Base-by-base conservation (phyloP, 1,140 invertebrate genomes). In the Gonioctena quinquepunctata region DNA sequence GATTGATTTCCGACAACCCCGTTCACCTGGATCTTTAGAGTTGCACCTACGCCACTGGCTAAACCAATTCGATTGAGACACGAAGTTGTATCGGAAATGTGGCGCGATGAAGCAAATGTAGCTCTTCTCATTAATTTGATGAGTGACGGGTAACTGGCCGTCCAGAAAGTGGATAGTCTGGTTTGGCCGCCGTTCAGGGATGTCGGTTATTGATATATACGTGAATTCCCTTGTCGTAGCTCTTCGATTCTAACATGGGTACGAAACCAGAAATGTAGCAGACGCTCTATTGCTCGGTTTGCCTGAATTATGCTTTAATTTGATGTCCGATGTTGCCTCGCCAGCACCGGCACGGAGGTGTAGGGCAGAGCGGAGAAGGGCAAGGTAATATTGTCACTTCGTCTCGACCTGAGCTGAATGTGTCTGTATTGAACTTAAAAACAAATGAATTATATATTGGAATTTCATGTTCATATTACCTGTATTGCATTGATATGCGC, bases 171-270 rank as follows among this genome's bases (percentile, higher is more conserved):
- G 33, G 13, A n/a, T 42, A 42, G 33, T 42, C 33, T 26, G 56
- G 56, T 26, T 26, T 59, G 56, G 21, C 23, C 23, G n/a, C 11
- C 23, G 21, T 59, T 59, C 18, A n/a, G 23, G n/a, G 21, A 49
- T 64, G 65, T 71, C 62, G 49, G 65, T 68, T 71, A 68, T 67
- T 68, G 65, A 71, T 71, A 71, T 67, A 63, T 63, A 66, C 52
- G 66, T 42, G 56, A 71, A 71, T 62, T 71, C 70, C 70, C 70
- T 33, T 68, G 66, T 61, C 66, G 33, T 42, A 42, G 33, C 33
- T 42, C 33, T 42, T 42, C 56, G 57, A 61, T 49, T 26, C 23
- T 71, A 71, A 71, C 70, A 61, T 62, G 70, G 70, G 66, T 71
- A 62, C 27, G 42, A 59, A 59, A 59, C 21, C 56, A 11, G 8